Evolutionary conservation across 2,113 vertebrate species (phyloP), one percentile per base, ranked within the genome.

Genomic region (Scalopus aquaticus): DNA sequence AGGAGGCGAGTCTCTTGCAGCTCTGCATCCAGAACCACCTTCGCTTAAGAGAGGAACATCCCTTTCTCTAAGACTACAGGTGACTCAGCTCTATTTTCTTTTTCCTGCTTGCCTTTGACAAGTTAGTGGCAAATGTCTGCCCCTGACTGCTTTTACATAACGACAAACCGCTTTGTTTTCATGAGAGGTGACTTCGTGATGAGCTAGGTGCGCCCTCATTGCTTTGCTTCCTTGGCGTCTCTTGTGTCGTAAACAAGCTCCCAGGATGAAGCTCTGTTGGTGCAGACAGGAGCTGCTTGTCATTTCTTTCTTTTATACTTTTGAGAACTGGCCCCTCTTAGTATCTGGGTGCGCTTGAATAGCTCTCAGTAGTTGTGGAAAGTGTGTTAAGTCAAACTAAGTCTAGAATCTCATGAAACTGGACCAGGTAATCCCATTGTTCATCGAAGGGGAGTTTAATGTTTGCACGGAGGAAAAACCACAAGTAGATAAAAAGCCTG

Each of bases 41-140:
- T 4, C 0, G 0, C 37, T 73, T n/a, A 46, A 58, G 58, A 49
- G 62, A 60, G 94, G 28, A 88, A 20, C 30, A 26, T 70, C 64
- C 8, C 19, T 83, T 62, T 82, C 54, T 39, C 8, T 70, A 58
- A 56, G 39, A 72, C 28, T 74, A 64, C 15, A 91, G 70, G 88
- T 97, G 87, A 96, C 64, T 87, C 78, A 73, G 70, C 74, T 95
- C 8, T 91, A 74, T 94, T 95, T 95, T 90, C 76, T 42, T 37
- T 20, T 22, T 19, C 6, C 20, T 56, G 54, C 54, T 56, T 56
- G 54, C 54, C 28, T 93, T 86, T 93, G 78, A 87, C 30, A 86
- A 70, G 77, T 96, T 87, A 84, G 79, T 73, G 65, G 46, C 30
- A 88, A 88, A 87, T 58, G 70, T 5, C 72, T 72, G 54, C 15